Evolutionary conservation across 2,113 vertebrate species (phyloP), one percentile per base, ranked within the genome.

Genomic region (Psilopsiagon aurifrons): DNA sequence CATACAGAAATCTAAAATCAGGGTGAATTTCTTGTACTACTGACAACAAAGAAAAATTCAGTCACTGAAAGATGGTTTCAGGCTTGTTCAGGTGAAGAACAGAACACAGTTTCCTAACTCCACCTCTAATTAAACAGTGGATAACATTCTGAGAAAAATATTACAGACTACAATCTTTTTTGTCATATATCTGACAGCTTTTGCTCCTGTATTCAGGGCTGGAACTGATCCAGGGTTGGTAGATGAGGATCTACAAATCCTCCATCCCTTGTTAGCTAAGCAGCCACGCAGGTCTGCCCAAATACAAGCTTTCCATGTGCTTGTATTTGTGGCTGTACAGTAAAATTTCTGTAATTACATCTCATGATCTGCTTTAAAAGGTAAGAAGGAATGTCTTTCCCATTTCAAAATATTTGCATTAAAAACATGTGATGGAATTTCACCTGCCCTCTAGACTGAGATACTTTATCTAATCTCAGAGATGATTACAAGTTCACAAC

Each of bases 381-480:
- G 67, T 95, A 93, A 62, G 67, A 83, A 92, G 62, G 24, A 87
- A 57, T 70, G 11, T 54, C 29, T 85, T 85, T 49, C 57, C 49
- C 95, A 19, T 75, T 83, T 87, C 54, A 94, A 91, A 97, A 90
- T 93, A 97, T 86, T 94, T 95, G 63, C 79, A 83, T 77, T 20
- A 77, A 41, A 88, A 69, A 52, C 77, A 60, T 24, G 18, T 64
- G 47, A 66, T 52, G 35, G 57, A 87, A 88, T 87, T 84, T 92
- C 57, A 91, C 44, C 62, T 85, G 87, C 14, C 11, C 28, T 85
- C 81, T 52, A 57, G 44, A 79, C 52, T 73, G 70, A 76, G 44
- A 41, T 52, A 43, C 15, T 41, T 85, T n/a, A 66, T 51, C 57
- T 39, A 39, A 80, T 66, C 27, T 88, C 70, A 54, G 52, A 88